Conservation (phyloP, 2,888 invertebrate genomes). For the Saturnia japonica region DNA sequence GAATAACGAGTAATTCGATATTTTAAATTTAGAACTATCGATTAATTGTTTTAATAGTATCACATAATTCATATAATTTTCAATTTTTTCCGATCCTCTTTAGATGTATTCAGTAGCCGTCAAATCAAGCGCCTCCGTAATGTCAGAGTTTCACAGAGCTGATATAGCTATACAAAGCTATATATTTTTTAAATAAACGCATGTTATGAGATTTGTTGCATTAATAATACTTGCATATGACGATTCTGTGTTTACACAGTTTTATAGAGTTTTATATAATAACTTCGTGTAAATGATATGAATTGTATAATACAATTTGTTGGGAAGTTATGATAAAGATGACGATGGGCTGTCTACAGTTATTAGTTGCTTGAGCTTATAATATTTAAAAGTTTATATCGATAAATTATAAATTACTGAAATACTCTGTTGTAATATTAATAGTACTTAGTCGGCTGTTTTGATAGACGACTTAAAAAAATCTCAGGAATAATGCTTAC, state of each 20-base stretch:
- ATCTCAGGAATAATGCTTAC: too few species aligned
- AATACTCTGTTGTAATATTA: neutral
- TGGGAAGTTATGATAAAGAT: neutral
- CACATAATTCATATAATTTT: slow-evolving; percentile 13
- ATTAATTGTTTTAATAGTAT: neutral
- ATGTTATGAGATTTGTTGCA: too few species aligned
- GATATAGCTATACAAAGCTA: slow-evolving; percentile 2
- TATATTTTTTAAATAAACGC: neutral
- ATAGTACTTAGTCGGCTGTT: too few species aligned
- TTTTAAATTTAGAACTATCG: neutral
- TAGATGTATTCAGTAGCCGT: slow-evolving; percentile 23
- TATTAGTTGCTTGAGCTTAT: neutral
- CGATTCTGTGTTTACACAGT: too few species aligned
- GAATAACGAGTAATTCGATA: neutral
- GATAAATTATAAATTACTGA: neutral
- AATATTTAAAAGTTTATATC: neutral
- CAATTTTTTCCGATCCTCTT: slow-evolving; percentile 11
- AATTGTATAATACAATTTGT: neutral
- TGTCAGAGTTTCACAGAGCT: slow-evolving; percentile 4
- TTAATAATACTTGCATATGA: too few species aligned
- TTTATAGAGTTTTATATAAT: too few species aligned
- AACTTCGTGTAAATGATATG: neutral
- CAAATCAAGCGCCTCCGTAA: slow-evolving; percentile 21
- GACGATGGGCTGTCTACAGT: neutral
- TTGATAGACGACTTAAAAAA: neutral